These are phyloP conservation scores for Cheilosia soror DNA, from an alignment of 2,888 invertebrate genomes.

Conservation along the genomic window DNA sequence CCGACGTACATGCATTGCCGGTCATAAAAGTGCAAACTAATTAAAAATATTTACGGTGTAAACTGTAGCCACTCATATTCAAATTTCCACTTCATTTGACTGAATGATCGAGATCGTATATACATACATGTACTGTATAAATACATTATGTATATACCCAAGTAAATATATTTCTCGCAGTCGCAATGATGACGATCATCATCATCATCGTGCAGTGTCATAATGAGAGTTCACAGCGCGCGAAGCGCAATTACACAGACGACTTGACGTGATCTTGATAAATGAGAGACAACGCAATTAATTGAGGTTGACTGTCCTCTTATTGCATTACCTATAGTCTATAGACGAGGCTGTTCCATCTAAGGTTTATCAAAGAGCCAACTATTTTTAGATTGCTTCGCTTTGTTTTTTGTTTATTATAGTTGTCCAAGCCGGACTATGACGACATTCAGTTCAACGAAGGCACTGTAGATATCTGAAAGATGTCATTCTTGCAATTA, in stretches of 20 bases:
- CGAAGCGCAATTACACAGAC: constrained; percentile 31
- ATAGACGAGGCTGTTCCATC: constrained; percentile 6
- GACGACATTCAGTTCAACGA: constrained; percentile 10
- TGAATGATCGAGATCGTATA: constrained; percentile 6
- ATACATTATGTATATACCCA: not conserved
- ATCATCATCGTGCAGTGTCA: not conserved
- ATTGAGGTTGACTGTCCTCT: constrained; percentile 32
- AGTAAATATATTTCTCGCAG: not conserved
- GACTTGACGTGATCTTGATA: constrained; percentile 33
- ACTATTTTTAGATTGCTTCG: constrained; percentile 18
- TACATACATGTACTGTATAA: not conserved
- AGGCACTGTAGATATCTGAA: not conserved
- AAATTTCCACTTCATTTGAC: constrained; percentile 26
- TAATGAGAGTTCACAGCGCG: constrained; percentile 33
- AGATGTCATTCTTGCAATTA: constrained; percentile 35
- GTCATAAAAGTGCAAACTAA: constrained; percentile 42
- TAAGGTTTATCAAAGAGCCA: constrained; percentile 12
- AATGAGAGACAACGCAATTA: constrained; percentile 23
- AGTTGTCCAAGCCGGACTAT: not conserved
- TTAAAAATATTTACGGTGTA: constrained; percentile 31
- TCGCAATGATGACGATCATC: constrained; percentile 14
- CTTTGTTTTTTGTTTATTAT: not conserved
- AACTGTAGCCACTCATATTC: constrained; percentile 16
- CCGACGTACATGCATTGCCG: constrained; percentile 22
- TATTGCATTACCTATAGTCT: not conserved